Conservation (phyloP, 2,113 vertebrate species). For the Cryptomyrus ogoouensis region DNA sequence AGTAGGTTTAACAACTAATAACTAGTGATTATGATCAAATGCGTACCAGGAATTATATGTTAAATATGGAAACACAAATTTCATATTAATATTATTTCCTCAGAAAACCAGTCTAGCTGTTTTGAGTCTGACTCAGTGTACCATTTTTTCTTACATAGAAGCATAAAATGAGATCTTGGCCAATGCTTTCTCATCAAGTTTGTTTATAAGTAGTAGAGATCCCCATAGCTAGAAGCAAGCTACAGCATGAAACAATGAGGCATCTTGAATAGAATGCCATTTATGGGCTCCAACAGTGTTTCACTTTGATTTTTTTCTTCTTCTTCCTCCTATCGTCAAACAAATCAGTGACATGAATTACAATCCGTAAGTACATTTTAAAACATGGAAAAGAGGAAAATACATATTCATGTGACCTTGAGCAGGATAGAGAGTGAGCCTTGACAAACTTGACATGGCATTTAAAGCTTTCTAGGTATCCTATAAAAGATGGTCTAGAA, state of each 20-base stretch:
- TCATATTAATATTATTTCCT: background rate
- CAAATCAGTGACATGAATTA: slow-evolving; percentile 24
- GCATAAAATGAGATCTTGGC: slow-evolving; percentile 17
- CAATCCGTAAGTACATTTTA: slow-evolving; percentile 19
- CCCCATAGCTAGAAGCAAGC: slow-evolving; percentile 24
- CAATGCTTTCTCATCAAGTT: slow-evolving; percentile 23
- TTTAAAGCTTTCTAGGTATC: slow-evolving; percentile 86
- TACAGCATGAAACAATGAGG: slow-evolving; percentile 14
- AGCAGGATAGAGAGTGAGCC: slow-evolving; percentile 63
- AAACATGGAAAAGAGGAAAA: slow-evolving; percentile 30
- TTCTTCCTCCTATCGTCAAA: background rate
- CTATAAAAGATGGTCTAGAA: slow-evolving; percentile 85
- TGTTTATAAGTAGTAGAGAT: slow-evolving; percentile 30
- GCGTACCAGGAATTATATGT: background rate
- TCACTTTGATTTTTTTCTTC: background rate
- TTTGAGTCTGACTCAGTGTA: background rate
- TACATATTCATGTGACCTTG: slow-evolving; percentile 80
- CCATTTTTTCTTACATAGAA: background rate
- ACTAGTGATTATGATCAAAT: background rate
- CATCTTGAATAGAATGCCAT: slow-evolving; percentile 38
- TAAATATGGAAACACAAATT: background rate
- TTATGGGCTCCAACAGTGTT: slow-evolving; percentile 27
- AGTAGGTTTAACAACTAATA: background rate
- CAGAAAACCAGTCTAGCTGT: background rate
- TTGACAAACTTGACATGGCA: slow-evolving; percentile 86